Conservation (phyloP, 2,797 vertebrate species). For the Phoxinus dragarum region DNA sequence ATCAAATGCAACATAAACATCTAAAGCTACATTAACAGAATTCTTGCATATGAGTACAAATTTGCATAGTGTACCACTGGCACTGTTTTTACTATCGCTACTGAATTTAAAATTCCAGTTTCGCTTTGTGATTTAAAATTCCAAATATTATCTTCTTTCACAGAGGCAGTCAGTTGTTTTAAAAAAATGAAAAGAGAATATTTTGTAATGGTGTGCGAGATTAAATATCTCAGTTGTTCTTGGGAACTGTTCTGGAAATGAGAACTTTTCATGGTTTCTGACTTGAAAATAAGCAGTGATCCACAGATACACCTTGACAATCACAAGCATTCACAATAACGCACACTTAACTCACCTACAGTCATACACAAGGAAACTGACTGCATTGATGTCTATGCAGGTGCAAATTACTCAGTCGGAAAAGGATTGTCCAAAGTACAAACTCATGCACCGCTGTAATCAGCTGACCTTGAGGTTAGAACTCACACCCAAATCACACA, state of each 20-base stretch:
- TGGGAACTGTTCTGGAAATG: background rate
- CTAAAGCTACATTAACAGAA: background rate
- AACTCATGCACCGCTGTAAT: constrained; percentile 20
- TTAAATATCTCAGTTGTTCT: background rate
- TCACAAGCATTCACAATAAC: background rate
- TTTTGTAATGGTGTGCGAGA: background rate
- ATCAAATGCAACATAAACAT: constrained; percentile 20
- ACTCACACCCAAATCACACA: background rate
- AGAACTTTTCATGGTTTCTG: background rate
- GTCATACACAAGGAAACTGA: constrained; percentile 37
- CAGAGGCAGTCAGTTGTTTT: constrained; percentile 5
- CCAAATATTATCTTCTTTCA: background rate
- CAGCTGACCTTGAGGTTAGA: constrained; percentile 16
- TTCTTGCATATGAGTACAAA: constrained; percentile 15
- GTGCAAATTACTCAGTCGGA: constrained; percentile 5
- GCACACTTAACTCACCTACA: background rate
- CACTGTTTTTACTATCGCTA: background rate
- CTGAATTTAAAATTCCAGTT: background rate
- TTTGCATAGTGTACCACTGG: background rate
- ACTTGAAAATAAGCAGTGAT: background rate
- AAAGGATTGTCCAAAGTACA: constrained; percentile 43
- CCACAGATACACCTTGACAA: background rate
- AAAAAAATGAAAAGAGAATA: background rate
- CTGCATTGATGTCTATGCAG: background rate
- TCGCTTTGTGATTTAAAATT: background rate